A percentile compares a stretch with the other conserved stretches of the same genome.
These are phyloP conservation scores for Lasiommata megera DNA, from an alignment of 2,888 invertebrate genomes.

Conservation along the genomic window DNA sequence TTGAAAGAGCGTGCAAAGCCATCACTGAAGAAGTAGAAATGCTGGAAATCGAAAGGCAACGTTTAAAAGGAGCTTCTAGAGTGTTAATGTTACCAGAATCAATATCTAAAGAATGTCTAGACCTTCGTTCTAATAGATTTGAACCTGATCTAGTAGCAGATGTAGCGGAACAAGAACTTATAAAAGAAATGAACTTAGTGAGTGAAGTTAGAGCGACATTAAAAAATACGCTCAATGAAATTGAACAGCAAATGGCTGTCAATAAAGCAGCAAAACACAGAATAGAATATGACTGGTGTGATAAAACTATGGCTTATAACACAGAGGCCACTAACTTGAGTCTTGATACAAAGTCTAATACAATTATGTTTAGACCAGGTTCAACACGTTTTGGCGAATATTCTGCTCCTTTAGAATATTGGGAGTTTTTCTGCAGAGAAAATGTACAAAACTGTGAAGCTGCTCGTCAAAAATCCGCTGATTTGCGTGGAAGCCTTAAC, in stretches of 20 bases:
- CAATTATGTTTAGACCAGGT: conserved; percentile 90
- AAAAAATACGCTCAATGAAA: conserved; percentile 82
- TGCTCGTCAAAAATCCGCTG: conserved; percentile 87
- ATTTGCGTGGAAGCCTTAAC: conserved; percentile 86
- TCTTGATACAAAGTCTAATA: conserved; percentile 85
- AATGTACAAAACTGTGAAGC: conserved; percentile 88
- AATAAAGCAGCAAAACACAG: conserved; percentile 91
- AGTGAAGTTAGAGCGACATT: conserved; percentile 84
- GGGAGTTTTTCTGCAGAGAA: conserved; percentile 92
- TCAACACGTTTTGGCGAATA: conserved; percentile 89
- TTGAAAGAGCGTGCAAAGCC: conserved; percentile 85
- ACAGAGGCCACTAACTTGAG: conserved; percentile 87
- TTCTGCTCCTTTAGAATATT: conserved; percentile 85
- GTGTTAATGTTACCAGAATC: conserved; percentile 87
- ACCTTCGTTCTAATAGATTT: conserved; percentile 84
- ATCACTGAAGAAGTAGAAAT: conserved; percentile 86
- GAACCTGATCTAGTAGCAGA: conserved; percentile 89
- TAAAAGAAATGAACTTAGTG: conserved; percentile 87
- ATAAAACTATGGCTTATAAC: conserved; percentile 90
- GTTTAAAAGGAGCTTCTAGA: conserved; percentile 85
- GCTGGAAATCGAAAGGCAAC: conserved; percentile 84
- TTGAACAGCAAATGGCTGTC: conserved; percentile 86
- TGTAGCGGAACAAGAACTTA: conserved; percentile 87
- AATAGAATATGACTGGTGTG: conserved; percentile 95
- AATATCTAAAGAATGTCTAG: conserved; percentile 88